These are phyloP conservation scores for Odontophorus gujanensis DNA, from an alignment of 2,113 vertebrate species.

Conservation along the genomic window DNA sequence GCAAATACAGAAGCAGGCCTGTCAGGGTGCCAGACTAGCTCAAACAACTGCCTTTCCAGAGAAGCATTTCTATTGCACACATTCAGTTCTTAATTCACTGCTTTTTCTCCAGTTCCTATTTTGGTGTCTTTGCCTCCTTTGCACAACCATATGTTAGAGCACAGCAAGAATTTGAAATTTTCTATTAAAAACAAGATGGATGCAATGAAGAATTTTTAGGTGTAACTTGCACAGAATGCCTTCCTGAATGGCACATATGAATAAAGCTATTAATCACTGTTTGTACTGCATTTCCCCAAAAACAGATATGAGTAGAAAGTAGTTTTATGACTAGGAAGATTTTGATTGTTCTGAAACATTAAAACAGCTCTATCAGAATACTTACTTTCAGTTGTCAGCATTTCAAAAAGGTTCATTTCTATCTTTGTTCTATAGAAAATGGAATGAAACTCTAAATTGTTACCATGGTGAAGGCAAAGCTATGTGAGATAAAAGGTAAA, in stretches of 20 bases:
- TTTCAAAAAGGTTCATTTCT: neutral
- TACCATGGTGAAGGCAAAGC: neutral
- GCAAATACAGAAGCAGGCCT: neutral
- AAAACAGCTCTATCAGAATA: neutral
- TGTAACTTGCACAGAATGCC: neutral
- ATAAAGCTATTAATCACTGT: neutral
- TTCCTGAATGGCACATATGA: neutral
- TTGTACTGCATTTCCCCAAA: neutral
- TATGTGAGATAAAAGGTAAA: neutral
- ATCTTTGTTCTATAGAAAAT: neutral
- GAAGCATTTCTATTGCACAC: neutral
- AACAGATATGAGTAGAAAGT: neutral
- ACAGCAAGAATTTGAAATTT: neutral
- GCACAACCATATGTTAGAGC: neutral
- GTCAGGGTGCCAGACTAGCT: neutral
- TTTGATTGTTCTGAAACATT: neutral
- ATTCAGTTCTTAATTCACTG: neutral
- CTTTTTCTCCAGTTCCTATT: neutral
- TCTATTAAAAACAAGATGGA: neutral
- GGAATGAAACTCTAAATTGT: neutral
- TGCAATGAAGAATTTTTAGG: fast-evolving
- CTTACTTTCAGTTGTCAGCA: neutral
- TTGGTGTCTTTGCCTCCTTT: neutral
- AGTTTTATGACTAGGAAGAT: neutral
- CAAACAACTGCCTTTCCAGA: neutral